phyloP scores from a whole-genome alignment of 1,140 invertebrate species.

The Leptinotarsa undecemlineata region DNA sequence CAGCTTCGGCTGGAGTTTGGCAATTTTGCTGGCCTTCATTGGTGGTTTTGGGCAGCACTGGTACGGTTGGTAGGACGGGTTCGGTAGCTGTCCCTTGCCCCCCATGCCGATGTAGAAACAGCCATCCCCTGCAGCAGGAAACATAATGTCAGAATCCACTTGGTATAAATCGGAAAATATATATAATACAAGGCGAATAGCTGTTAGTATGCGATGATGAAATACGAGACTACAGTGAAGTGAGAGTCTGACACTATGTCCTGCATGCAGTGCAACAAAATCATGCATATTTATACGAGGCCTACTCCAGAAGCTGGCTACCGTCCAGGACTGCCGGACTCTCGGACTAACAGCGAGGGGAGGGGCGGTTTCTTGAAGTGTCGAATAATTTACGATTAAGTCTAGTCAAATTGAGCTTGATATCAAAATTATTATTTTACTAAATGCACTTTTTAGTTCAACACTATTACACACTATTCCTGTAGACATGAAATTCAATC shows the following conservation, averaged over 20 bases:
- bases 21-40: conserved; percentile 70
- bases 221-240: conserved; percentile 28
- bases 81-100: conserved; percentile 77
- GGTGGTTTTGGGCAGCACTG: conserved; percentile 87
- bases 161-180: conserved; percentile 14
- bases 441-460: too few species aligned
- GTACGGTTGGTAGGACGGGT: conserved; percentile 79
- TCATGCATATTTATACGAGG: conserved; percentile 34
- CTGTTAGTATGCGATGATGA: conserved; percentile 37
- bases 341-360: conserved; percentile 19
- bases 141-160: conserved; percentile 64
- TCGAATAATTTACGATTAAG: neutral
- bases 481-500: too few species aligned
- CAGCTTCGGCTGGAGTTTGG: conserved; percentile 61
- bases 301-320: conserved; percentile 41
- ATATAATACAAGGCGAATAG: conserved; percentile 28
- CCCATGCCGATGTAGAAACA: conserved; percentile 93
- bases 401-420: too few species aligned
- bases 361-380: neutral
- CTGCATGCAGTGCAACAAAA: conserved; percentile 51
- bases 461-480: too few species aligned
- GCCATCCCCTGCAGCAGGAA: conserved; percentile 81
- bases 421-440: too few species aligned
- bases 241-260: conserved; percentile 57
- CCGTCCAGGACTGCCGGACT: conserved; percentile 35